Base-by-base conservation (phyloP, 2,113 vertebrate genomes). In the Rissa tridactyla region DNA sequence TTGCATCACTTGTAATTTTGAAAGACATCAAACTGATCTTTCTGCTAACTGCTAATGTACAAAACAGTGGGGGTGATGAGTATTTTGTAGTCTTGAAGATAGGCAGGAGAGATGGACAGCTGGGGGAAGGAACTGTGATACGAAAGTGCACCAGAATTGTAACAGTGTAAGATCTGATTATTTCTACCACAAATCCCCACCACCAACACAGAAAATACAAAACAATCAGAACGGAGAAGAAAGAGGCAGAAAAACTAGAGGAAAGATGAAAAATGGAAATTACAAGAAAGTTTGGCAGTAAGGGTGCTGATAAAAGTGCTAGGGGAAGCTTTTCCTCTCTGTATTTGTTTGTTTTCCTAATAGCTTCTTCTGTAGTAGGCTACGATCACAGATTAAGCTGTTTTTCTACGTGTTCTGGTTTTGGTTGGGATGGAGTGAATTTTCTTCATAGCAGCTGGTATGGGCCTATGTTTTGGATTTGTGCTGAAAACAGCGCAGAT, bases 141-240 rank as follows among this genome's bases (percentile, higher is more conserved):
- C 13, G 30, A 40, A 84, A 38, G 11, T 0, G 0, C 18, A 71
- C 29, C 51, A 82, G 57, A 62, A 90, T 7, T 40, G 16, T 52
- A 57, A 54, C 18, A 32, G 29, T 18, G 58, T 54, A 77, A 80
- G 6, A 26, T 42, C 42, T 85, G 10, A 38, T 46, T 87, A 51
- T 13, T 87, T 57, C 52, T 60, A 17, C 54, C 21, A 27, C 52
- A 71, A 76, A 68, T 78, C 17, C 5, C 27, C 21, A 54, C 14
- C 64, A 78, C 13, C 4, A 2, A 61, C 34, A 46, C 13, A 1
- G 2, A 87, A 93, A 79, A 87, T 18, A 75, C 27, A 62, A 76
- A 70, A 27, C 32, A 51, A 81, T 60, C 29, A 71, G 15, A 62
- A 70, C 32, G 6, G 18, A 7, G 8, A 34, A 91, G 22, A 70